phyloP scores from a whole-genome alignment of 1,140 invertebrate species.

The Aphidius gifuensis region DNA sequence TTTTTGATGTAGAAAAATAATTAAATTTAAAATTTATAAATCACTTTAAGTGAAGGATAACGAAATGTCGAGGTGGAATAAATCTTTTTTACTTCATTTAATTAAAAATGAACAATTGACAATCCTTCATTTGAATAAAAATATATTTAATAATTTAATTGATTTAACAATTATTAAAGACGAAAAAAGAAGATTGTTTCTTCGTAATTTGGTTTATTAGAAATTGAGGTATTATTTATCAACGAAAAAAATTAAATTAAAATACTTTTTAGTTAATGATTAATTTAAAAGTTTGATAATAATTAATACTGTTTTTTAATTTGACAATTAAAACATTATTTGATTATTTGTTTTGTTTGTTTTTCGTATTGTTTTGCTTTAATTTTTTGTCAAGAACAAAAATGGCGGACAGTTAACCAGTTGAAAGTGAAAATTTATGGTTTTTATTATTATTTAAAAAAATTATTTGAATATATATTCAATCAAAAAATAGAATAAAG shows the following conservation, averaged over 20 bases:
- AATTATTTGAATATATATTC: neutral
- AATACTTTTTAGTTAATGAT: no score
- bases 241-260: no score
- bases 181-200: neutral
- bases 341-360: no score
- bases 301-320: no score
- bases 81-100: constrained; percentile 4
- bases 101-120: constrained; percentile 8
- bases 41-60: no score
- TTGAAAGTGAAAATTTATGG: no score
- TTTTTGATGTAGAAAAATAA: neutral
- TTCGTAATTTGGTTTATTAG: neutral
- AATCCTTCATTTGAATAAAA: neutral
- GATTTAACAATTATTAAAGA: neutral
- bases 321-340: no score
- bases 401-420: no score
- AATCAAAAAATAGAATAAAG: neutral
- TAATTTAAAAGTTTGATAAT: no score
- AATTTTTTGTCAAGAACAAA: no score
- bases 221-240: no score
- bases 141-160: neutral
- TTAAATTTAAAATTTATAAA: neutral
- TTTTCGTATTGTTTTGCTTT: no score
- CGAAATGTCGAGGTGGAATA: neutral
- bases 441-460: neutral